Percentiles rank a stretch among this genome's conserved stretches.
phyloP scores from a whole-genome alignment of 2,113 vertebrate species.

The Sinocyclocheilus grahami region DNA sequence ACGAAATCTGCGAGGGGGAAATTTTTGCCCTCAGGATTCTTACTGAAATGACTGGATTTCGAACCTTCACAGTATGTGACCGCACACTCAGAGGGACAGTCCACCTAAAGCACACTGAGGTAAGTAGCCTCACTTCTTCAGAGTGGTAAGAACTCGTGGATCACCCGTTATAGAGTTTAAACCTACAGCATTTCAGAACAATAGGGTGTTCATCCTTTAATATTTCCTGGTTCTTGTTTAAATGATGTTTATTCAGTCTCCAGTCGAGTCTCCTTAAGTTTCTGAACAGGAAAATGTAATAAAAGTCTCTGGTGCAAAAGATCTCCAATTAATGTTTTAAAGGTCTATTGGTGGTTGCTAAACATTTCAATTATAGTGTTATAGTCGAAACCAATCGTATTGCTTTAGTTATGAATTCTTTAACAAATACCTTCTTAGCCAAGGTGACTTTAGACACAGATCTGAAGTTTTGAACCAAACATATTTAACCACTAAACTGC shows the following conservation, averaged over 20 bases:
- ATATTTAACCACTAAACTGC: not conserved
- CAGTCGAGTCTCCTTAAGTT: slow-evolving; percentile 59
- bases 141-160: not conserved
- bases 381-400: not conserved
- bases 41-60: not conserved
- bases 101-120: not conserved
- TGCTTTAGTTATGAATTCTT: slow-evolving; percentile 31
- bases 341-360: not conserved
- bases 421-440: not conserved
- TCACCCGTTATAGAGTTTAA: not conserved
- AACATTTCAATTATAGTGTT: not conserved
- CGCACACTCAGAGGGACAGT: not conserved
- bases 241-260: slow-evolving; percentile 59
- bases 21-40: not conserved
- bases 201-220: not conserved
- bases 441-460: not conserved
- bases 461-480: not conserved
- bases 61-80: not conserved
- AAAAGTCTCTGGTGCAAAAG: slow-evolving; percentile 59
- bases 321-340: slow-evolving; percentile 32
- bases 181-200: not conserved
- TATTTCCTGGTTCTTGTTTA: slow-evolving; percentile 51
- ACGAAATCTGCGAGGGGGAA: no score
- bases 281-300: slow-evolving; percentile 64
- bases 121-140: not conserved